These are phyloP conservation scores for Sternotherus odoratus DNA, from an alignment of 2,797 vertebrate genomes.

Conservation along the genomic window DNA sequence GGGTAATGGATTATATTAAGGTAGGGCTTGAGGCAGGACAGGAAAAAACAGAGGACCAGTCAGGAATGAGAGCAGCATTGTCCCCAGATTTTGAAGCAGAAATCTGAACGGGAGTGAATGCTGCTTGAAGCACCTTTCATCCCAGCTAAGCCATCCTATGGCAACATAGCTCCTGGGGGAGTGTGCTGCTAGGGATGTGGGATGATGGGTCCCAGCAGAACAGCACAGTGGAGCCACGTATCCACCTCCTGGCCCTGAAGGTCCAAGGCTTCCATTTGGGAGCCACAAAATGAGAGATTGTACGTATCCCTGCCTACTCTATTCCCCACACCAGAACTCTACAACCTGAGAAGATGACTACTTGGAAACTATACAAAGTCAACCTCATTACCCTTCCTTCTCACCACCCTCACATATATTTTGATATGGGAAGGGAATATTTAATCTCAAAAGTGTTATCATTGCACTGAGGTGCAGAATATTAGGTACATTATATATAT, in stretches of 20 bases:
- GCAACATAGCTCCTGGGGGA: accelerated
- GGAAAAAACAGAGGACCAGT: not conserved
- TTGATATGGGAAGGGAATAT: not conserved
- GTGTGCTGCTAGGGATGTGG: accelerated
- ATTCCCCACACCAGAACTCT: not conserved
- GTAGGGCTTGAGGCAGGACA: not conserved
- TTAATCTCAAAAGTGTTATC: not conserved
- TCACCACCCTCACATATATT: not conserved
- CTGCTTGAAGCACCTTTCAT: not conserved
- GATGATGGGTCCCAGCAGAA: not conserved
- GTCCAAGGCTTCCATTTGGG: not conserved
- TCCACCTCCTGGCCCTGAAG: not conserved
- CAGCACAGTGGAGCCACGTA: too few species aligned
- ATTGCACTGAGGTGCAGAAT: conserved; percentile 8
- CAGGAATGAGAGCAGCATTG: not conserved
- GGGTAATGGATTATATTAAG: too few species aligned
- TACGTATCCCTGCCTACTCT: not conserved
- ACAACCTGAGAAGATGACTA: not conserved
- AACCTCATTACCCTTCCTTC: not conserved
- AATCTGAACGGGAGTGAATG: not conserved
- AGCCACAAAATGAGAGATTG: not conserved
- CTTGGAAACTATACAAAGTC: not conserved
- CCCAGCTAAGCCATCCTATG: not conserved
- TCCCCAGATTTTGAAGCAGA: not conserved
- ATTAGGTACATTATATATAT: not conserved